Conservation (phyloP, 2,888 invertebrate genomes). For the Lathronympha strigana region DNA sequence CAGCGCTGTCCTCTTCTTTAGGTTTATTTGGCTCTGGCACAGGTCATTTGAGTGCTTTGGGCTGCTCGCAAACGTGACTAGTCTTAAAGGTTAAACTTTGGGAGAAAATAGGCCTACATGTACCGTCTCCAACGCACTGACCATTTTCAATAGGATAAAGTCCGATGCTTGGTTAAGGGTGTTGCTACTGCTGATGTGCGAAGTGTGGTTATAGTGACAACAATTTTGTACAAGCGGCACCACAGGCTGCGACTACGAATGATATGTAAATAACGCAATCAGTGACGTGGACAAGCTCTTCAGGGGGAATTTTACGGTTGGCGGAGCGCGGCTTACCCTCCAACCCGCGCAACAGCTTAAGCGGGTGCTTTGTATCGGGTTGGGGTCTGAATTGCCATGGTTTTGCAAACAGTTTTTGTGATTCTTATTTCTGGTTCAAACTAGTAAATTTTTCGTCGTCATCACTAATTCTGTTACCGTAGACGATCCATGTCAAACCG, state of each 20-base stretch:
- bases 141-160: no score
- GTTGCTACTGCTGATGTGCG: neutral
- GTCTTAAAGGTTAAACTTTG: no score
- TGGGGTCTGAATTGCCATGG: neutral
- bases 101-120: no score
- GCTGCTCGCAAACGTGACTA: no score
- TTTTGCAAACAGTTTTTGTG: neutral
- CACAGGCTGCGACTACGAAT: slow-evolving; percentile 5
- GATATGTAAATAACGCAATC: slow-evolving; percentile 39
- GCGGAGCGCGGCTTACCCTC: slow-evolving; percentile 27
- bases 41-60: no score
- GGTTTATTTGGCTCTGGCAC: no score
- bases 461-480: no score
- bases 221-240: neutral
- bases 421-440: neutral
- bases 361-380: slow-evolving; percentile 10
- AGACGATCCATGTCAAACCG: no score
- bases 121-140: no score
- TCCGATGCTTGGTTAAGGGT: no score
- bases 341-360: slow-evolving; percentile 6
- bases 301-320: slow-evolving; percentile 29
- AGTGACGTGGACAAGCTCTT: slow-evolving; percentile 37
- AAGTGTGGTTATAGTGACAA: neutral
- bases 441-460: no score
- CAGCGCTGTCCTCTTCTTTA: no score